Evolutionary conservation across 2,113 vertebrate species (phyloP).

Genomic region (Scomber colias): DNA sequence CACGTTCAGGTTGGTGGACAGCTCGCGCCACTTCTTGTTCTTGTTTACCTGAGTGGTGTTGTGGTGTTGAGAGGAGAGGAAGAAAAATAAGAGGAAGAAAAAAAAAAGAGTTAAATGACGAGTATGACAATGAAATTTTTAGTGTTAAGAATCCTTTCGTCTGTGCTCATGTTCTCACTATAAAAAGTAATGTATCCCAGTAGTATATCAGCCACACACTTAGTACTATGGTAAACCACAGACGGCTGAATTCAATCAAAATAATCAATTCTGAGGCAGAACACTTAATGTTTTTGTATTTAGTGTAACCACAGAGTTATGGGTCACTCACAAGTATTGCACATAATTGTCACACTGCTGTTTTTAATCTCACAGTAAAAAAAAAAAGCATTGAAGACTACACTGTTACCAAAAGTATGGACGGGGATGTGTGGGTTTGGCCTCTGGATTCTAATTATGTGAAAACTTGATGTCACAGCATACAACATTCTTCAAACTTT

Average conservation of each 20-base stretch:
- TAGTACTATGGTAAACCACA: conserved; percentile 21
- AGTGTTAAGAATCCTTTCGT: background rate
- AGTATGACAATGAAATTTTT: background rate
- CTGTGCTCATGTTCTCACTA: background rate
- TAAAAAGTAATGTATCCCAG: conserved; percentile 1
- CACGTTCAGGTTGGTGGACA: conserved; percentile 90
- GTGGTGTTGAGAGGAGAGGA: background rate
- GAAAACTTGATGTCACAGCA: background rate
- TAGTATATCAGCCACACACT: conserved; percentile 25
- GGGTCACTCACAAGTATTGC: background rate
- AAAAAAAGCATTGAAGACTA: background rate
- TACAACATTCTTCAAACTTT: background rate
- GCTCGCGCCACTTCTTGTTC: conserved; percentile 98
- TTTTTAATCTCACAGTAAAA: conserved; percentile 3
- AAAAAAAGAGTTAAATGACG: background rate
- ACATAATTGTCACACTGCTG: background rate
- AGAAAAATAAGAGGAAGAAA: background rate
- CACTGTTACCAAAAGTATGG: background rate
- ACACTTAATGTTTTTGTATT: conserved; percentile 15
- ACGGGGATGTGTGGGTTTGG: background rate
- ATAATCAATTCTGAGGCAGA: conserved; percentile 15
- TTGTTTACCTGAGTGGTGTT: conserved; percentile 91
- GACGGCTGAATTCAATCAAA: conserved; percentile 39
- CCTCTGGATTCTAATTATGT: background rate
- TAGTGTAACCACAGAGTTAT: conserved; percentile 13